Evolutionary conservation across 2,888 invertebrate species (phyloP), one percentile per base, ranked within the genome.

Genomic region (Rhabditoides inermis): DNA sequence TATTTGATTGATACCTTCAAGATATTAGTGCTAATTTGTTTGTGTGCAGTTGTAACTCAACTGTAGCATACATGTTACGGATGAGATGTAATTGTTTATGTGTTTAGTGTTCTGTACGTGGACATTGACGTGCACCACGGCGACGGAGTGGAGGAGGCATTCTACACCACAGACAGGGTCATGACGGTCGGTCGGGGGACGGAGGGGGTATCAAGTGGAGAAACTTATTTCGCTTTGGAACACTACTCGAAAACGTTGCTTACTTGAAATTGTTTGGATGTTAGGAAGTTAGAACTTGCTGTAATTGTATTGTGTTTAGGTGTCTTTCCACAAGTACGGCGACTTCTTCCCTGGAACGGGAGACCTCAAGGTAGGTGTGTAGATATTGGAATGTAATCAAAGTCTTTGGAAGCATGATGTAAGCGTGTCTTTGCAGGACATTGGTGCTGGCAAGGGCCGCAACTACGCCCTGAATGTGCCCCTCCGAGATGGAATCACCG

Each of bases 51-150:
- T n/a, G n/a, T n/a, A n/a, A n/a, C n/a, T n/a, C n/a, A n/a, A n/a
- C n/a, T 23, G 6, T 22, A 10, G 5, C 10, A 12, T 39, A 12
- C 15, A 39, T 2, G 22, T 44, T 2, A 10, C 10, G 44, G 25
- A 23, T 1, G 22, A n/a, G n/a, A n/a, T n/a, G n/a, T n/a, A n/a
- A n/a, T n/a, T n/a, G n/a, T n/a, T n/a, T n/a, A n/a, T 22, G 15
- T 26, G 28, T 92, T 91, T 78, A 83, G 95, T 70, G 95, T 98
- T 12, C 80, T 98, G 51, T 98, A 98, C 78, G 90, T 98, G 65
- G 98, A 98, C 77, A 99, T 99, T 73, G 98, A 99, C 79, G 95
- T 99, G 27, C 98, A 99, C 79, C 98, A 99, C 76, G 98, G 98
- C 0, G 98, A 99, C 79, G 98, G 98, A 20, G 98, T 99, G 0